phyloP scores from a whole-genome alignment of 2,113 vertebrate species.

The Macrotus californicus region DNA sequence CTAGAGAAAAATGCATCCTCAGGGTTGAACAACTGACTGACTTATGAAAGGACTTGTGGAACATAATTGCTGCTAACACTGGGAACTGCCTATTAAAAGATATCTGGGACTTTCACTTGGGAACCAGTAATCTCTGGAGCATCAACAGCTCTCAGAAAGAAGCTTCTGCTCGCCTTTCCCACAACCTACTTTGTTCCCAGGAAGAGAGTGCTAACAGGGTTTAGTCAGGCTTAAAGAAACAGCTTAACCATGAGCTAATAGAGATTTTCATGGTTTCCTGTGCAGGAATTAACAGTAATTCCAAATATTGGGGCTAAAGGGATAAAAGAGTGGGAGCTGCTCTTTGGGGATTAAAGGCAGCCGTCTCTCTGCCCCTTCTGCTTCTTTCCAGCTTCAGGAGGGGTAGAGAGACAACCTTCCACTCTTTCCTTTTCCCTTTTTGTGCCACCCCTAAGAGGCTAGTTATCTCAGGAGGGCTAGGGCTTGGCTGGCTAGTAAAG shows the following conservation, averaged over 20 bases:
- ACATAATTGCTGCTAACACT: neutral
- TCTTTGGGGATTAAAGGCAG: neutral
- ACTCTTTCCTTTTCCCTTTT: neutral
- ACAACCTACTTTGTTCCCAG: neutral
- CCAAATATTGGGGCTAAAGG: neutral
- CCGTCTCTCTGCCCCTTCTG: neutral
- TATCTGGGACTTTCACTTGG: neutral
- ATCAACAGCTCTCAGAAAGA: neutral
- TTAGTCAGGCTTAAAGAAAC: neutral
- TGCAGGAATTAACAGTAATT: neutral
- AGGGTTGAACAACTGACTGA: neutral
- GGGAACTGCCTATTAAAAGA: neutral
- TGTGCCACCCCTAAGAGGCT: neutral
- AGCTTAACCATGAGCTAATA: neutral
- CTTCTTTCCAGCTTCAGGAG: neutral
- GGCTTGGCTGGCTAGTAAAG: neutral
- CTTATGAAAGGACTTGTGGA: neutral
- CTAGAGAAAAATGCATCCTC: neutral
- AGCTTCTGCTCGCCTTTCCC: neutral
- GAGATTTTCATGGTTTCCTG: neutral
- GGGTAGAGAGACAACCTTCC: neutral
- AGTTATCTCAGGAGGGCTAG: neutral
- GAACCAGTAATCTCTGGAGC: neutral
- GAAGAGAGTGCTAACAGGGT: neutral
- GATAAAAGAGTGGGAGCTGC: neutral